These are phyloP conservation scores for Hydractinia symbiolongicarpus DNA, from an alignment of 30 jellyfish, hydroid and myxozoan species.

Conservation along the genomic window DNA sequence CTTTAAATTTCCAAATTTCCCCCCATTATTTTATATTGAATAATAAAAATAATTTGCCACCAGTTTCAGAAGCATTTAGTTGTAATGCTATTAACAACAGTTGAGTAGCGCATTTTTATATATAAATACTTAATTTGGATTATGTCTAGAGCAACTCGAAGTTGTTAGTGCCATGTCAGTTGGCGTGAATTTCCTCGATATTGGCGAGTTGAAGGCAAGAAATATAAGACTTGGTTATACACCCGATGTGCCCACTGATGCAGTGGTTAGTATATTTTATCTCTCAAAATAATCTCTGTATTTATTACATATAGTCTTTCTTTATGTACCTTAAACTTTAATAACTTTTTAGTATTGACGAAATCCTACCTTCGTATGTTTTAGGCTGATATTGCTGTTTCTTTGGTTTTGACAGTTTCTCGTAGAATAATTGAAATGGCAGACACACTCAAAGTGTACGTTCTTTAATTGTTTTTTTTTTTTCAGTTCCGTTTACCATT, in stretches of 20 bases:
- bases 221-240: constrained; percentile 65
- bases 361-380: background rate
- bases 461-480: background rate
- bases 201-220: constrained; percentile 52
- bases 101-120: too few relatives aligned
- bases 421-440: constrained; percentile 75
- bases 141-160: constrained; percentile 31
- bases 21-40: too few relatives aligned
- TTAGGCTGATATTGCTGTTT: constrained; percentile 78
- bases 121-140: too few relatives aligned
- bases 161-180: constrained; percentile 76
- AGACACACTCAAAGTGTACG: constrained; percentile 55
- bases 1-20: too few relatives aligned
- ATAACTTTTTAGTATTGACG: background rate
- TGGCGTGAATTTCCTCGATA: constrained; percentile 65
- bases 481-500: background rate
- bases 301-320: background rate
- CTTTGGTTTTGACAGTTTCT: constrained; percentile 53
- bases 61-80: too few relatives aligned
- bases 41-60: too few relatives aligned
- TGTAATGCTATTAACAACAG: too few relatives aligned
- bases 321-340: background rate
- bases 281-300: background rate
- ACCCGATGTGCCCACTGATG: constrained; percentile 85
- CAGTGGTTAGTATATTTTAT: constrained; percentile 36